These are phyloP conservation scores for Apotomis turbidana DNA, from an alignment of 2,888 invertebrate species.

Conservation along the genomic window DNA sequence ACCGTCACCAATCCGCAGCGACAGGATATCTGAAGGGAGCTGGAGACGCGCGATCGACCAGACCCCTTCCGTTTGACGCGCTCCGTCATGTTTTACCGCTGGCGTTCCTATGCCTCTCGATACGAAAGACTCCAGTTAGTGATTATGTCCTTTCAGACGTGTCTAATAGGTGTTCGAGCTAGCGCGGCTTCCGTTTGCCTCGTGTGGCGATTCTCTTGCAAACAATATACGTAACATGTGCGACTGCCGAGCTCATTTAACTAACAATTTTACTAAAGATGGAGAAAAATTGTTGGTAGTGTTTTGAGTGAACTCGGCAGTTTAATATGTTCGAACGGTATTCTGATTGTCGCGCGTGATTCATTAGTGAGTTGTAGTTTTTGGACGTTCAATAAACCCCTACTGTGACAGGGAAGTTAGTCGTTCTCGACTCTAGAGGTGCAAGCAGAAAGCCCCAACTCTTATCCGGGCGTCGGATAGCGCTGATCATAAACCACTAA, in stretches of 20 bases:
- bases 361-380: constrained; percentile 31
- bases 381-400: constrained; percentile 30
- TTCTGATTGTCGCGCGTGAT: background rate
- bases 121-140: background rate
- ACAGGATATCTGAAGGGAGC: constrained; percentile 49
- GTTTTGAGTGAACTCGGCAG: background rate
- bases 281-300: background rate
- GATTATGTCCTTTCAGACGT: background rate
- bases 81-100: background rate
- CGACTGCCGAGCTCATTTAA: background rate
- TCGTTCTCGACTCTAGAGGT: constrained; percentile 14
- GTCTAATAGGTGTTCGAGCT: background rate
- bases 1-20: constrained; percentile 56
- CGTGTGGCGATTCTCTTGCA: background rate
- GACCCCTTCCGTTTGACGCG: too few species aligned
- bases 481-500: constrained; percentile 1
- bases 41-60: background rate
- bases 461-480: background rate
- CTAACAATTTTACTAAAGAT: background rate
- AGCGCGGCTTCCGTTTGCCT: background rate
- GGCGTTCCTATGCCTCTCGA: too few species aligned
- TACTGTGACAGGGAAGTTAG: constrained; percentile 35
- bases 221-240: background rate
- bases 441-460: constrained; percentile 35
- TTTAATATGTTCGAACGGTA: background rate